phyloP scores from a whole-genome alignment of 1,140 invertebrate species.

The Bombus impatiens region DNA sequence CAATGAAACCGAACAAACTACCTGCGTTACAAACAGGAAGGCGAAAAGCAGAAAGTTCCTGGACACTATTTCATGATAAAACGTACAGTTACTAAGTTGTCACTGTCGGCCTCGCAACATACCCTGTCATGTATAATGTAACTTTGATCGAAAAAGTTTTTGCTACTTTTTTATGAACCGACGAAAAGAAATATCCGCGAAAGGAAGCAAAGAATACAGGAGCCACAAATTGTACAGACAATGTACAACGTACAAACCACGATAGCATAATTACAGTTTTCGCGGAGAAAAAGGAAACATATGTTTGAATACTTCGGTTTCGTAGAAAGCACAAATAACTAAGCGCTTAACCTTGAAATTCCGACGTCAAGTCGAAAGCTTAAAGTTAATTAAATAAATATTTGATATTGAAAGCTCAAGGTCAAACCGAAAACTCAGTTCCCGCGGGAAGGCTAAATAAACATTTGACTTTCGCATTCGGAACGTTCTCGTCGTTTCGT shows the following conservation, averaged over 20 bases:
- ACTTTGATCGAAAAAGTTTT: slow-evolving; percentile 52
- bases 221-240: not conserved
- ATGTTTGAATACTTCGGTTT: not conserved
- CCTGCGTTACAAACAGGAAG: slow-evolving; percentile 6
- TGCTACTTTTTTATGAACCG: slow-evolving; percentile 8
- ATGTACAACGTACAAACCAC: not conserved
- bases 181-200: not conserved
- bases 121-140: slow-evolving; percentile 39
- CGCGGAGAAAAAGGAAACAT: too few relatives aligned
- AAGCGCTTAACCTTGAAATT: not conserved
- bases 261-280: not conserved
- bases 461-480: not conserved
- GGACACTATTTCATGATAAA: slow-evolving; percentile 27
- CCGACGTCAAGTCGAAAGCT: not conserved
- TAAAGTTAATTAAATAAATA: not conserved
- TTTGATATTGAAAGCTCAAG: not conserved
- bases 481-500: not conserved
- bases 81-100: slow-evolving; percentile 30
- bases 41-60: slow-evolving; percentile 30
- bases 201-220: not conserved
- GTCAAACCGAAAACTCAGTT: not conserved
- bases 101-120: slow-evolving; percentile 25
- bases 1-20: not conserved
- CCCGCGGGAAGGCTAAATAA: not conserved
- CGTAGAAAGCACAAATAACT: not conserved